Percentiles rank a stretch among this genome's conserved stretches.
phyloP scores from a whole-genome alignment of 2,888 invertebrate species.

The Zygaena filipendulae region DNA sequence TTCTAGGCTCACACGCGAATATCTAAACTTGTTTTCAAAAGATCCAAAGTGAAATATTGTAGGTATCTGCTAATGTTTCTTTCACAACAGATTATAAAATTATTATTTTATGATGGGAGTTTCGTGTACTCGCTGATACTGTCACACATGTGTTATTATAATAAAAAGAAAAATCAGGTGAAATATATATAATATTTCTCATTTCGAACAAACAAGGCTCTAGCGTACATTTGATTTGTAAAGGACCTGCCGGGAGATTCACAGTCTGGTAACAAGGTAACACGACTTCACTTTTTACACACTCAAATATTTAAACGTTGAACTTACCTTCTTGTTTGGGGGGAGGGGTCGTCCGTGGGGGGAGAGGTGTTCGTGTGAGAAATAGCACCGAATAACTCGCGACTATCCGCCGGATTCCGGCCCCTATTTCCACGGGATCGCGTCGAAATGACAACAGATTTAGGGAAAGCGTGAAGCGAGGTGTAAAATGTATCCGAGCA shows the following conservation, averaged over 20 bases:
- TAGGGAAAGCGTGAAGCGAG: slow-evolving; percentile 63
- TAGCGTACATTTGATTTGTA: too few relatives aligned
- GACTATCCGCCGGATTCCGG: slow-evolving; percentile 55
- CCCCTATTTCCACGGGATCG: slow-evolving; percentile 59
- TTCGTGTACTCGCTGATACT: too few relatives aligned
- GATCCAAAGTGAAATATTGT: too few relatives aligned
- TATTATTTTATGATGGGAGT: too few relatives aligned
- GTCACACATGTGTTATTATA: too few relatives aligned
- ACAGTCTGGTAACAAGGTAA: slow-evolving; percentile 34
- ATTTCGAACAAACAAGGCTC: too few relatives aligned
- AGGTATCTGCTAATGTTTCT: too few relatives aligned
- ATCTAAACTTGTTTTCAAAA: too few relatives aligned
- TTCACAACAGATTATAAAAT: too few relatives aligned
- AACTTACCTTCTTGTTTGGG: slow-evolving; percentile 26
- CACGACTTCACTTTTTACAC: slow-evolving; percentile 49
- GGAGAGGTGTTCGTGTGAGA: slow-evolving; percentile 42
- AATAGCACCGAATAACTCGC: slow-evolving; percentile 57
- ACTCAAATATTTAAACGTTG: slow-evolving; percentile 55
- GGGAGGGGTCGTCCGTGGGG: slow-evolving; percentile 15
- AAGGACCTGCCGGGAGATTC: background rate
- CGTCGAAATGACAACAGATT: slow-evolving; percentile 65
- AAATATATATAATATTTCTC: too few relatives aligned
- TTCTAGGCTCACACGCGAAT: too few relatives aligned
- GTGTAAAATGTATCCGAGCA: slow-evolving; percentile 64
- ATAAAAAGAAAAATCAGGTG: too few relatives aligned